phyloP scores from a whole-genome alignment of 2,888 invertebrate genomes.

The Spodoptera exigua region DNA sequence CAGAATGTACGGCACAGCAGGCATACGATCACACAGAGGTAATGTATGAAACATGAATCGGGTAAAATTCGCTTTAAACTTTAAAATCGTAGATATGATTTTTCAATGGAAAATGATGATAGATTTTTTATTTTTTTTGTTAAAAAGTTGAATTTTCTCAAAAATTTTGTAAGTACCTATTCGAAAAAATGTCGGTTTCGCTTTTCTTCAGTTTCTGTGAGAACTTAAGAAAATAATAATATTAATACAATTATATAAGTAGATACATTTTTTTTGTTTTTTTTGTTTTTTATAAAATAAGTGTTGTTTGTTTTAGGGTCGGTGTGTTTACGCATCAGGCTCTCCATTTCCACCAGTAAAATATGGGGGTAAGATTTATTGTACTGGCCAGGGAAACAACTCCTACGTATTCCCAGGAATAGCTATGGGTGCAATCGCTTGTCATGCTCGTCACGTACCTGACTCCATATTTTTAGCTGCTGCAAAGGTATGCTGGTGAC shows the following conservation, averaged over 20 bases:
- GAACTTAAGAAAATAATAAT: background rate
- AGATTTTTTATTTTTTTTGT: no score
- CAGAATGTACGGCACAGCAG: constrained; percentile 98
- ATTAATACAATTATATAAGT: no score
- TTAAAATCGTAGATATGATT: no score
- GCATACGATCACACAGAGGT: constrained; percentile 96
- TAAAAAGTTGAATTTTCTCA: no score
- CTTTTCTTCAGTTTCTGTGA: no score
- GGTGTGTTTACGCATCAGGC: constrained; percentile 97
- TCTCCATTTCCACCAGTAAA: constrained; percentile 97
- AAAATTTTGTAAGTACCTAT: no score
- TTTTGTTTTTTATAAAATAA: no score
- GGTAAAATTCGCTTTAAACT: no score
- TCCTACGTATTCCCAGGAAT: constrained; percentile 99
- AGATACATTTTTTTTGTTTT: no score
- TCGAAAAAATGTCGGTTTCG: no score
- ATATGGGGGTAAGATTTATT: constrained; percentile 93
- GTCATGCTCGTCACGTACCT: constrained; percentile 96
- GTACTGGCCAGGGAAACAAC: constrained; percentile 99
- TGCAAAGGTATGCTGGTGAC: constrained; percentile 96
- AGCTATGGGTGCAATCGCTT: constrained; percentile 97
- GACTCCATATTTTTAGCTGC: constrained; percentile 98
- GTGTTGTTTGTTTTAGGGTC: constrained; percentile 92
- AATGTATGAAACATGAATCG: no score
- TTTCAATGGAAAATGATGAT: no score